Base-by-base conservation (phyloP, 2,888 invertebrate genomes). In the Drosophila merina region DNA sequence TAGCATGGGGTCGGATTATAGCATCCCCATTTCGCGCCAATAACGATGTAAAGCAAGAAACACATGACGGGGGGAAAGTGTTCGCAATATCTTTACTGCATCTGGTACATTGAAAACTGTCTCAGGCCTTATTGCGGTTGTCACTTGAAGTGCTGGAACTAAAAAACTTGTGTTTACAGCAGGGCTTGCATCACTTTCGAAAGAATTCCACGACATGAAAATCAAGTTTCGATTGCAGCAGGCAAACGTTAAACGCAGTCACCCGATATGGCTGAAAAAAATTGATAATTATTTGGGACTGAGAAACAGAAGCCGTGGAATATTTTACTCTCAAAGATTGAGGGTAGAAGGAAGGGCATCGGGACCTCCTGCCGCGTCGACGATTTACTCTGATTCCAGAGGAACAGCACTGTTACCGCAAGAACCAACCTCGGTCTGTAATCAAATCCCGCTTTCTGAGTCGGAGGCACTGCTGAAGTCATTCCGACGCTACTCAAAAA, bases 121-220 rank as follows among this genome's bases (percentile, higher is more conserved):
- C 20, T 52, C 72, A 75, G 73, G 77, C 72, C 63, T 62, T 76
- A 73, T 74, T 72, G 77, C 63, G 75, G 75, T 78, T 79, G 85
- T 79, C 85, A 86, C 87, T 84, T 86, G 76, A 79, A 84, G 84
- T 86, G 86, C 86, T 78, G 78, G 44, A 52, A 26, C 10, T 20
- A 9, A 40, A 48, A 68, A 45, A 68, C 7, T 14, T 59, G 57
- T 59, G 57, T 8, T 63, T 56, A 45, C 59, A 57, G 44, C 60
- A 51, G 62, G 26, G 70, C 55, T 81, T 86, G 85, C 84, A 84
- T 81, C 86, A 84, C 86, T 86, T 79, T 82, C 84, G 58, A 74
- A 74, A 84, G 82, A 86, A 84, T 75, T 75, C 72, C 72, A 68
- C 70, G 62, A 79, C 75, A 86, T 72, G 72, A 78, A 79, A 77